A percentile compares a stretch with the other conserved stretches of the same genome.
phyloP scores from a whole-genome alignment of 1,140 invertebrate genomes.

The Chironomus tepperi region DNA sequence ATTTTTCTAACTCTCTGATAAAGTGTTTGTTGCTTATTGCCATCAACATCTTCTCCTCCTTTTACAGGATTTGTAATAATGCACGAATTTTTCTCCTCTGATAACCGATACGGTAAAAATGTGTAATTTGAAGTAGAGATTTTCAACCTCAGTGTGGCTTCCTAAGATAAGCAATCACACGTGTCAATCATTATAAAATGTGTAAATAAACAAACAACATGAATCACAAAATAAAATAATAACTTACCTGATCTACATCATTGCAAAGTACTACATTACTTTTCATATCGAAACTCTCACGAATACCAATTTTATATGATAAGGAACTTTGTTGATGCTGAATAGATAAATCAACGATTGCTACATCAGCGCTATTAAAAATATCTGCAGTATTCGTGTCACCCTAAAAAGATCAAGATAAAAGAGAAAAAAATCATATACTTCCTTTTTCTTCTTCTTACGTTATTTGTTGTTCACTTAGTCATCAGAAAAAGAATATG shows the following conservation, averaged over 20 bases:
- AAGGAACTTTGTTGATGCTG: slow-evolving; percentile 82
- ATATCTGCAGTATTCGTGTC: slow-evolving; percentile 75
- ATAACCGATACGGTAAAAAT: slow-evolving; percentile 77
- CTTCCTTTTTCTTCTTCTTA: too few species aligned
- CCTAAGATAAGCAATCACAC: slow-evolving; percentile 29
- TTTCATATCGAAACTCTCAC: slow-evolving; percentile 98
- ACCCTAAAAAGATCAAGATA: slow-evolving; percentile 40
- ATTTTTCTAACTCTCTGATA: slow-evolving; percentile 64
- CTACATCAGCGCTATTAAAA: slow-evolving; percentile 97
- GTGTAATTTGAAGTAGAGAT: slow-evolving; percentile 79
- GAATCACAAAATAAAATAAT: slow-evolving; percentile 27
- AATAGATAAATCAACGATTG: slow-evolving; percentile 89
- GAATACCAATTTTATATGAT: slow-evolving; percentile 93
- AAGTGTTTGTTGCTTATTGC: slow-evolving; percentile 56
- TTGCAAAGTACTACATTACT: slow-evolving; percentile 93
- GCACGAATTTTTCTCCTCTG: slow-evolving; percentile 57
- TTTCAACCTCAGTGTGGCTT: slow-evolving; percentile 44
- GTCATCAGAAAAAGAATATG: neutral
- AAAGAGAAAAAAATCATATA: neutral
- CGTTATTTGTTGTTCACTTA: too few species aligned
- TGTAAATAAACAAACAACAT: slow-evolving; percentile 21
- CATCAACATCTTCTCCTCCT: slow-evolving; percentile 52
- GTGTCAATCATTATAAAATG: slow-evolving; percentile 25
- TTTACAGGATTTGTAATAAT: slow-evolving; percentile 62
- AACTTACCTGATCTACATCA: slow-evolving; percentile 47